These are phyloP conservation scores for Jordanella pulchra DNA, from an alignment of 2,797 vertebrate species.

Conservation along the genomic window DNA sequence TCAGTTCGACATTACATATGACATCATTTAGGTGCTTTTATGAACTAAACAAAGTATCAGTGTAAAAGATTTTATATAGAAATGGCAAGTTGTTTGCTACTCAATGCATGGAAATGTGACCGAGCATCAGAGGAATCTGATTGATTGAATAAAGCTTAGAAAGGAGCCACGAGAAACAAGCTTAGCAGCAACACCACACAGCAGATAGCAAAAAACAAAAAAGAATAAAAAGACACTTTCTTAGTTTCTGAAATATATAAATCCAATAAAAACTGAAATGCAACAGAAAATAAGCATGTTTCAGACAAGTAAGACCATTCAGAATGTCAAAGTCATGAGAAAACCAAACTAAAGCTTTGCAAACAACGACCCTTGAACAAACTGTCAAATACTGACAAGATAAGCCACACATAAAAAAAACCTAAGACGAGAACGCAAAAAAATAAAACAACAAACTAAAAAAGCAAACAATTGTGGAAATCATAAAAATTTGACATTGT, in stretches of 20 bases:
- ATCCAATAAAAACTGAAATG: not conserved
- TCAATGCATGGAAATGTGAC: slow-evolving; percentile 3
- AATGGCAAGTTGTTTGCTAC: not conserved
- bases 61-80: not conserved
- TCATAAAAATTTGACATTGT: not conserved
- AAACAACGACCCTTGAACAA: not conserved
- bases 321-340: not conserved
- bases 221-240: not conserved
- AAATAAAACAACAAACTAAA: not conserved
- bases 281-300: not conserved
- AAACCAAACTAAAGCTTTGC: not conserved
- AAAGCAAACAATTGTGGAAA: not conserved
- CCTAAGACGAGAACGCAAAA: not conserved
- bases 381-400: not conserved
- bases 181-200: not conserved
- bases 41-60: slow-evolving; percentile 3
- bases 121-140: not conserved
- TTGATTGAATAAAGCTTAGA: not conserved
- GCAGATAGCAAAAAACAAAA: not conserved
- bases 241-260: not conserved
- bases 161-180: not conserved
- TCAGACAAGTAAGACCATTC: not conserved
- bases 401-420: not conserved
- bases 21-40: not conserved
- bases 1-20: slow-evolving; percentile 14